Evolutionary conservation across 2,797 vertebrate genomes (phyloP), one percentile per base, ranked within the genome.

Genomic region (Xenopus petersii): DNA sequence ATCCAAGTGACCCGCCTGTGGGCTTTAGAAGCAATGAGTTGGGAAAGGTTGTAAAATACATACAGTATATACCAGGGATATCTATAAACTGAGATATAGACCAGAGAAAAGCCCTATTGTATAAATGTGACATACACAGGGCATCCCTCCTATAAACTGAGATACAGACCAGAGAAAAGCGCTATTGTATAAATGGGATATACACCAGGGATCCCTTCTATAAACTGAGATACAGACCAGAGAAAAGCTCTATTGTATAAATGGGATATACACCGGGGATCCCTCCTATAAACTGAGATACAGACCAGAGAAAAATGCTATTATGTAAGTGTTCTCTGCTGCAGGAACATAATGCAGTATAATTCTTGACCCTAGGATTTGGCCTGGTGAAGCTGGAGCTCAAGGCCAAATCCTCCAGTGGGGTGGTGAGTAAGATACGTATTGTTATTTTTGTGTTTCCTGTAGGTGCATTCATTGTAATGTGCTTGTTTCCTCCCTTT

Each of bases 381-480:
- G 96, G 97, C 74, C 82, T 93, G 72, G 89, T 99, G 82, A 98
- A 97, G 87, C 87, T 99, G 77, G 97, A 99, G 56, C 74, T 99
- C 81, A 99, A 93, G 92, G 98, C 96, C 80, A 98, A 94, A 89
- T 95, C 97, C 84, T 94, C 94, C 86, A 97, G 88, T 82, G 97
- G 96, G 80, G 95, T 98, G 90, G 97, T 99, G 86, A 96, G 97
- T 96, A 85, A 0, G 17, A 46, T 77, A 59, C 17, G 0, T 12
- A 7, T 64, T n/a, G 13, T 4, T 47, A 51, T 9, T 33, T 9
- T 21, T 47, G 13, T 76, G 42, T 70, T 17, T 3, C 5, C 5
- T 33, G 21, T n/a, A 1, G 26, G 58, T 2, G 17, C 8, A 13
- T 60, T 60, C 13, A 21, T 70, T 73, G 13, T 42, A 2, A 42